Evolutionary conservation across 2,888 invertebrate species (phyloP).

Genomic region (Orthosia gracilis): DNA sequence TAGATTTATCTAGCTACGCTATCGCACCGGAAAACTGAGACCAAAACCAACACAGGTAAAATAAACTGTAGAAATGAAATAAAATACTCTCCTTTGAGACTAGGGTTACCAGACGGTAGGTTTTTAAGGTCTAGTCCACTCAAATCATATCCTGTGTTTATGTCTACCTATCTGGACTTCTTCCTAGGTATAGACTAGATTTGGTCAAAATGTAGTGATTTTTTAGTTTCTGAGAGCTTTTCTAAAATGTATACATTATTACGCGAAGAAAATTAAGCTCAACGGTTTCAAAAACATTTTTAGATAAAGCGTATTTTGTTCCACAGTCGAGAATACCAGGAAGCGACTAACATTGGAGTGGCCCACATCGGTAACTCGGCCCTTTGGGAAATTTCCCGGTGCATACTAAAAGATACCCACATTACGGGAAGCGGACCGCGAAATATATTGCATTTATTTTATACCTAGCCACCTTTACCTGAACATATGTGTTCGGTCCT

Average conservation of each 20-base stretch:
- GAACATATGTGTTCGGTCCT: conserved; percentile 16
- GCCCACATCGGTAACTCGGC: conserved; percentile 45
- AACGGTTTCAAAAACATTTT: background rate
- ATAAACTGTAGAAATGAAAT: conserved; percentile 8
- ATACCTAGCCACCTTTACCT: conserved; percentile 19
- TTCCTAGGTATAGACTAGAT: too few species aligned
- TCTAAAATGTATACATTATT: background rate
- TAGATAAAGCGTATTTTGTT: conserved; percentile 12
- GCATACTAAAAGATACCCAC: conserved; percentile 52
- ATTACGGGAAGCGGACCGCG: conserved; percentile 36
- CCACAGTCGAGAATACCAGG: conserved; percentile 20
- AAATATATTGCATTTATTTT: conserved; percentile 42
- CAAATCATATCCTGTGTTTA: too few species aligned
- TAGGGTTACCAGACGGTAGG: too few species aligned
- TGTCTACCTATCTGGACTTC: too few species aligned
- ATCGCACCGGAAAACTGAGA: background rate
- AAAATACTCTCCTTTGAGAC: background rate
- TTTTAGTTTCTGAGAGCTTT: background rate
- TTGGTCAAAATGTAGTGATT: background rate
- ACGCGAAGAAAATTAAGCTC: background rate
- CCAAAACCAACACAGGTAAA: background rate
- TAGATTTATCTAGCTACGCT: conserved; percentile 27
- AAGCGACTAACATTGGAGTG: conserved; percentile 34
- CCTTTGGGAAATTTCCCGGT: conserved; percentile 63
- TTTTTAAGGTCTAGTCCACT: background rate